Percentiles rank a stretch among this genome's conserved stretches.
These are phyloP conservation scores for Drosophila serrata DNA, from an alignment of 1,140 invertebrate species.

Conservation along the genomic window DNA sequence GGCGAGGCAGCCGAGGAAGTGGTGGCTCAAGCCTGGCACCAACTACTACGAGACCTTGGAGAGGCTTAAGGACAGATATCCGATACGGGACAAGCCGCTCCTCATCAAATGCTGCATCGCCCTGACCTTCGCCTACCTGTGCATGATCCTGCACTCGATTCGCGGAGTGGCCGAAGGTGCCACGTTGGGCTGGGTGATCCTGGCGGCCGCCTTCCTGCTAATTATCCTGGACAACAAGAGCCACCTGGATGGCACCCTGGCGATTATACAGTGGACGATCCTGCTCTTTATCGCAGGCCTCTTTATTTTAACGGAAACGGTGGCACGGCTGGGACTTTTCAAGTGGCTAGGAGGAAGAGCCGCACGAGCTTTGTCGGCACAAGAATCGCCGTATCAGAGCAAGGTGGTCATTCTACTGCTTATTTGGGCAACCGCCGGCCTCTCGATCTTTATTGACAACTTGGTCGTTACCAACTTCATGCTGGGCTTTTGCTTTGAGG, in stretches of 20 bases:
- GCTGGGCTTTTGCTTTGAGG: conserved; percentile 88
- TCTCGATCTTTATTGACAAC: conserved; percentile 92
- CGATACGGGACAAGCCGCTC: conserved; percentile 83
- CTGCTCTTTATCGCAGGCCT: conserved; percentile 69
- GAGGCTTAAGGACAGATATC: conserved; percentile 35
- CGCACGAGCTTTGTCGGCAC: conserved; percentile 87
- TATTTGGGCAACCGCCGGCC: conserved; percentile 90
- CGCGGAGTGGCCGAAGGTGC: conserved; percentile 86
- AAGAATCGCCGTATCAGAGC: conserved; percentile 80
- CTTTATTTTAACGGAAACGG: conserved; percentile 86
- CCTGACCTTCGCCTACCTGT: conserved; percentile 87
- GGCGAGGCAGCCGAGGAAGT: background rate
- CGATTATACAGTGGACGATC: conserved; percentile 92
- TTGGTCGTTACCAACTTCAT: conserved; percentile 93
- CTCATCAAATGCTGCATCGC: conserved; percentile 88
- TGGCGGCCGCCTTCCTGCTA: conserved; percentile 89
- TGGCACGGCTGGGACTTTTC: conserved; percentile 89
- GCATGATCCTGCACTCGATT: conserved; percentile 89
- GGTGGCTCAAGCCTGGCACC: conserved; percentile 87
- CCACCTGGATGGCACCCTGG: conserved; percentile 89
- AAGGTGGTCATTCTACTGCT: conserved; percentile 89
- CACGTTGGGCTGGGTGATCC: conserved; percentile 89
- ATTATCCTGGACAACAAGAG: conserved; percentile 1
- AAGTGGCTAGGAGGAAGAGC: conserved; percentile 89
- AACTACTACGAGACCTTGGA: conserved; percentile 81